phyloP scores from a whole-genome alignment of 2,113 vertebrate species.

The Pterocles orientalis region DNA sequence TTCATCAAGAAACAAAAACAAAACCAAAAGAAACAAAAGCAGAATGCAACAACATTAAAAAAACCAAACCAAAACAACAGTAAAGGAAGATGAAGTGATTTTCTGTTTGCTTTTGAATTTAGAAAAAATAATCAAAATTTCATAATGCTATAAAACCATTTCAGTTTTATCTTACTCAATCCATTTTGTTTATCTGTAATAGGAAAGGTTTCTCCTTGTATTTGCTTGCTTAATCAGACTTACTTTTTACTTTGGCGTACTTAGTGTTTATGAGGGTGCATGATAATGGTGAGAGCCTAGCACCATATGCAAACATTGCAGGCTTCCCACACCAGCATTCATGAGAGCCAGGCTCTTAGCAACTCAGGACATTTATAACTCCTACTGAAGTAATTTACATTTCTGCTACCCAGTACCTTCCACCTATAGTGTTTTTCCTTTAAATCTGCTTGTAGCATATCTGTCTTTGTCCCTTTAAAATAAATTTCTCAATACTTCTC shows the following conservation, averaged over 20 bases:
- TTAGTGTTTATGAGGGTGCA: neutral
- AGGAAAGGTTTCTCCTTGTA: neutral
- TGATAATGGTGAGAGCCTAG: neutral
- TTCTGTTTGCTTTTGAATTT: neutral
- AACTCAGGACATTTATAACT: neutral
- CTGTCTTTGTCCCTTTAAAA: conserved; percentile 17
- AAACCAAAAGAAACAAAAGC: neutral
- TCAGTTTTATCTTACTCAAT: neutral
- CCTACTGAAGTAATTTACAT: neutral
- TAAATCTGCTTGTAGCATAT: neutral
- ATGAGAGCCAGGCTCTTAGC: neutral
- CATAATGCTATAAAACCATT: neutral
- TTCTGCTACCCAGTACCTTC: neutral
- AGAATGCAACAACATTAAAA: neutral
- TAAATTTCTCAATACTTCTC: neutral
- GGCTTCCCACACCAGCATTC: neutral
- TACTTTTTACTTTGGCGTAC: neutral
- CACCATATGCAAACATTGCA: neutral
- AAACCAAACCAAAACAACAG: neutral
- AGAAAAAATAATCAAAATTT: neutral
- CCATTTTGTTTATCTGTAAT: neutral
- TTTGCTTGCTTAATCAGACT: neutral
- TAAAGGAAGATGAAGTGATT: neutral
- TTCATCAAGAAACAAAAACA: neutral
- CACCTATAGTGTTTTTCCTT: neutral